Evolutionary conservation across 2,888 invertebrate species (phyloP).

Genomic region (Torymus tubicola): DNA sequence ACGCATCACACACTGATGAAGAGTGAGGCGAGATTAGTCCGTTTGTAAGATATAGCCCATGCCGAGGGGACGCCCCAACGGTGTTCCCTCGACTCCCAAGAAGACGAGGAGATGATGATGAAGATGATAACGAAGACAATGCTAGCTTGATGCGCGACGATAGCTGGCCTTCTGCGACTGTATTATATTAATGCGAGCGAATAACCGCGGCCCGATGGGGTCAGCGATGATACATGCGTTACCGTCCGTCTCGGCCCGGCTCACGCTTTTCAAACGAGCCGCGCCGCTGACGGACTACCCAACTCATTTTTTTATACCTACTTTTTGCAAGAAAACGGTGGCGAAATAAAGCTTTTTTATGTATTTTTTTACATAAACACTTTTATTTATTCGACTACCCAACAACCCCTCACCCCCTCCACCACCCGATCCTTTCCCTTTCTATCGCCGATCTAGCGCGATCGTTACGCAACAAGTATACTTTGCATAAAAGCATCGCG

Average conservation of each 20-base stretch:
- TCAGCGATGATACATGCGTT: too few species aligned
- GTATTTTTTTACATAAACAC: slow-evolving; percentile 74
- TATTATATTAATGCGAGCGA: slow-evolving; percentile 62
- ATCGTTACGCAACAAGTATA: too few species aligned
- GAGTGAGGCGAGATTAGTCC: slow-evolving; percentile 32
- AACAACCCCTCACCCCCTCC: neutral
- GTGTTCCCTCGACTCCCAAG: slow-evolving; percentile 3
- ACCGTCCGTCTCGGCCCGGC: neutral
- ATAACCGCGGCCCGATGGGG: neutral
- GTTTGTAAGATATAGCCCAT: slow-evolving; percentile 50
- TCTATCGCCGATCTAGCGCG: too few species aligned
- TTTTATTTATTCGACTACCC: slow-evolving; percentile 1
- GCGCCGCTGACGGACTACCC: slow-evolving; percentile 53
- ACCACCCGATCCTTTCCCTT: neutral
- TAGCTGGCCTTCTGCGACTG: slow-evolving; percentile 63
- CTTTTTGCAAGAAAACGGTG: slow-evolving; percentile 74
- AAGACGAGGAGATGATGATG: slow-evolving; percentile 52
- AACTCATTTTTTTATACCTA: slow-evolving; percentile 71
- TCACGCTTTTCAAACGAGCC: neutral
- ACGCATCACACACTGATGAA: slow-evolving; percentile 59
- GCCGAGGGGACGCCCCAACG: slow-evolving; percentile 20
- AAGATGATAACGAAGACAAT: slow-evolving; percentile 55
- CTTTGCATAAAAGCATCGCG: too few species aligned
- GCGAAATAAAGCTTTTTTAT: slow-evolving; percentile 77
- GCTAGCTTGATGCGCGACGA: slow-evolving; percentile 5